phyloP scores from a whole-genome alignment of 2,888 invertebrate genomes.

The Neoaliturus tenellus region DNA sequence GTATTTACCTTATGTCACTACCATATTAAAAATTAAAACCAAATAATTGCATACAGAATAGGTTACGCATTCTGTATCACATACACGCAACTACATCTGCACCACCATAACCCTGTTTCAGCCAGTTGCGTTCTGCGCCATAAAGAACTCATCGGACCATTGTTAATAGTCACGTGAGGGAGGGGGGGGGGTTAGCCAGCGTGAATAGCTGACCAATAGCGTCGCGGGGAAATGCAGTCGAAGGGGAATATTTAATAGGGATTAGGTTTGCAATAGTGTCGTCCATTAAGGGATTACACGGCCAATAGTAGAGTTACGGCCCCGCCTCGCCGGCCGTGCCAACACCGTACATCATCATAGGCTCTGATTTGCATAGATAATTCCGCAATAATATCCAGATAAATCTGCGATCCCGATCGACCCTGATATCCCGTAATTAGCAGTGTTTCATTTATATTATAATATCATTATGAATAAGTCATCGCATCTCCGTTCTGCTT shows the following conservation, averaged over 20 bases:
- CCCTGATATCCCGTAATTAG: slow-evolving; percentile 22
- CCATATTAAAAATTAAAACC: no score
- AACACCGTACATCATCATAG: slow-evolving; percentile 46
- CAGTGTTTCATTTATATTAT: slow-evolving; percentile 8
- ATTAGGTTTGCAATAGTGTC: slow-evolving; percentile 48
- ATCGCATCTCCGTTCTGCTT: neutral
- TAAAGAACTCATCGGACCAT: slow-evolving; percentile 6
- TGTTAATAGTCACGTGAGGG: no score
- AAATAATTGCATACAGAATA: no score
- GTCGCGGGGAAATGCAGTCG: slow-evolving; percentile 13
- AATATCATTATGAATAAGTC: slow-evolving; percentile 4
- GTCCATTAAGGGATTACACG: slow-evolving; percentile 53
- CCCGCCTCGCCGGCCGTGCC: neutral
- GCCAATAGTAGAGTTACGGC: slow-evolving; percentile 36
- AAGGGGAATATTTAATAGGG: slow-evolving; percentile 44
- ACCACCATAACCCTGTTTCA: neutral
- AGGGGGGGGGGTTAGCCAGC: neutral
- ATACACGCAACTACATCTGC: no score
- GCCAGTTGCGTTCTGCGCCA: neutral
- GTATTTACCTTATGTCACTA: no score
- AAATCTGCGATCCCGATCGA: slow-evolving; percentile 13
- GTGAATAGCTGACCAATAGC: neutral
- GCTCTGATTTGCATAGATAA: slow-evolving; percentile 47
- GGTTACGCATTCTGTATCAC: no score
- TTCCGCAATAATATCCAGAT: slow-evolving; percentile 45